Conservation (phyloP, 2,113 vertebrate species). For the Fukomys damarensis region DNA sequence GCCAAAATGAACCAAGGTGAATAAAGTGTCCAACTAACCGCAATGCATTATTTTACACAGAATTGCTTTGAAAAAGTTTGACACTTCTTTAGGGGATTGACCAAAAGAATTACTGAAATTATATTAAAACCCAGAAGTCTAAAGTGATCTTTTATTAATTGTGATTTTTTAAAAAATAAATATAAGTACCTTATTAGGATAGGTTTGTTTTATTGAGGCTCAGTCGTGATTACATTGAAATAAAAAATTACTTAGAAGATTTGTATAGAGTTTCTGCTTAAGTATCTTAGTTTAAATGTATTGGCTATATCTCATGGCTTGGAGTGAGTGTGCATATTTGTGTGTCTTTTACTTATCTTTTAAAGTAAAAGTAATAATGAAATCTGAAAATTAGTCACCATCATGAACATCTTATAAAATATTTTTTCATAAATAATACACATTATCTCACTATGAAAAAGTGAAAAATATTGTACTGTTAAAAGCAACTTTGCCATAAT, state of each 20-base stretch:
- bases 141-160: slow-evolving; percentile 26
- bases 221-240: slow-evolving; percentile 28
- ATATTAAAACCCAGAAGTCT: neutral
- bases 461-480: neutral
- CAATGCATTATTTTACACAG: neutral
- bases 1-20: neutral
- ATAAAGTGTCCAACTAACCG: slow-evolving; percentile 10
- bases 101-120: slow-evolving; percentile 12
- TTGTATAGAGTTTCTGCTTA: neutral
- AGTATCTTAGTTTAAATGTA: neutral
- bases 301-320: neutral
- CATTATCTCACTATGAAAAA: neutral
- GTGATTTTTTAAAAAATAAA: neutral
- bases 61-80: slow-evolving; percentile 58
- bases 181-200: neutral
- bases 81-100: slow-evolving; percentile 52
- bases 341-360: neutral
- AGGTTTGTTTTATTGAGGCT: neutral
- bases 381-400: neutral
- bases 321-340: neutral
- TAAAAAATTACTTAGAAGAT: neutral
- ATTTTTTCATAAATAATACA: neutral
- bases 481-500: neutral
- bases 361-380: neutral
- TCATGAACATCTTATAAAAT: neutral